Evolutionary conservation across 1,140 invertebrate species (phyloP), one percentile per base, ranked within the genome.

Genomic region (Manduca sexta): DNA sequence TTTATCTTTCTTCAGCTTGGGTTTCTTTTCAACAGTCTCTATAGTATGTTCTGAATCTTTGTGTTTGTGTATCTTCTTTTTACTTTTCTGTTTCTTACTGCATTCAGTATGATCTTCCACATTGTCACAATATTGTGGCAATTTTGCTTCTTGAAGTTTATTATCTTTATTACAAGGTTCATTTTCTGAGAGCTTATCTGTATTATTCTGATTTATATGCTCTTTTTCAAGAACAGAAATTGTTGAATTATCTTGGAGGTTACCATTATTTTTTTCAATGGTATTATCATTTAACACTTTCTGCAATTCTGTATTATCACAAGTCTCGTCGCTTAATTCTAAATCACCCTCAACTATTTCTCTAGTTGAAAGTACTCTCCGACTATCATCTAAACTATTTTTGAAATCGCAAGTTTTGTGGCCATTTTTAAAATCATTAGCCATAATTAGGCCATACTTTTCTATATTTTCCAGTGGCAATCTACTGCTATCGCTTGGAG

Each of bases 321-420:
- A 69, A 37, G 60, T 72, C 56, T 84, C 81, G 46, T 84, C 81
- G 57, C 81, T 84, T 45, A 84, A 55, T 45, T 75, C 66, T 53
- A 84, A 69, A 59, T 84, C 81, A 7, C 65, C 64, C 54, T 65
- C 72, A 29, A 84, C 62, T 39, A 64, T 70, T 17, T 57, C 52
- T 38, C 47, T 48, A 13, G 37, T 35, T n/a, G 41, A 31, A 30
- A 39, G n/a, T 35, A 35, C 14, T 35, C 34, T 13, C 12, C 6
- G 6, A 35, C n/a, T 14, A 6, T n/a, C 34, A n/a, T 12, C 10
- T 35, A 35, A 35, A 13, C n/a, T 35, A n/a, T 35, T 35, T 13
- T 6, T 6, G 11, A 14, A 35, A 35, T 13, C n/a, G n/a, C 6
- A 5, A n/a, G n/a, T n/a, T 2, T 7, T 35, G 4, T 4, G 6